Conservation (phyloP, 2,888 invertebrate species). For the Yponomeuta cagnagella region DNA sequence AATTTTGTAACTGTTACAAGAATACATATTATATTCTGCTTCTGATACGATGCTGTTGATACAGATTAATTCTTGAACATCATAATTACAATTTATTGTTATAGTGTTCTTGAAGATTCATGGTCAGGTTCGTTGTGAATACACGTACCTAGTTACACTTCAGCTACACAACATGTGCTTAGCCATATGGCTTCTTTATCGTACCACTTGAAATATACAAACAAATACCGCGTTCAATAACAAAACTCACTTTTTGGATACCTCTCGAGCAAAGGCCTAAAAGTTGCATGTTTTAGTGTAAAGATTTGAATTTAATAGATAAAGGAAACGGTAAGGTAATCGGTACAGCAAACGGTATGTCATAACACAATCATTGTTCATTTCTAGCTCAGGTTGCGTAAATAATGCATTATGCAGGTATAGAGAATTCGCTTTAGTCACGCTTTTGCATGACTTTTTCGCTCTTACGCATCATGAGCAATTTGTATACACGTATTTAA, state of each 20-base stretch:
- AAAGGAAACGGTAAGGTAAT: not conserved
- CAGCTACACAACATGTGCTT: slow-evolving; percentile 48
- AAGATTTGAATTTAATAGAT: not conserved
- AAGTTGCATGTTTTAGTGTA: not conserved
- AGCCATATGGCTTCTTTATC: slow-evolving; percentile 58
- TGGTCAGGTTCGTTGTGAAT: slow-evolving; percentile 45
- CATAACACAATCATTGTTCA: slow-evolving; percentile 12
- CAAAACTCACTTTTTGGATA: not conserved
- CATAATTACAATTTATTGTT: slow-evolving; percentile 10
- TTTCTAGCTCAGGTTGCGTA: slow-evolving; percentile 11
- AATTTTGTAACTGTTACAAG: not conserved
- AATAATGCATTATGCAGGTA: slow-evolving; percentile 6
- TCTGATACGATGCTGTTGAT: not conserved
- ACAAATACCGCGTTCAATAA: slow-evolving; percentile 24
- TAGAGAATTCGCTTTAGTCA: slow-evolving; percentile 12
- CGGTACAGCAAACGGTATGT: not conserved
- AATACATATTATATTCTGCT: not conserved
- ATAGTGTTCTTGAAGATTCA: slow-evolving; percentile 27
- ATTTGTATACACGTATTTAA: slow-evolving; percentile 11
- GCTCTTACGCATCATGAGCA: slow-evolving; percentile 22
- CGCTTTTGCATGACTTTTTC: slow-evolving; percentile 8
- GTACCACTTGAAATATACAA: slow-evolving; percentile 39
- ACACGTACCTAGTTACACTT: slow-evolving; percentile 4
- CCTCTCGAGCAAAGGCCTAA: not conserved
- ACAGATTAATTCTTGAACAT: not conserved